These are phyloP conservation scores for Amphipoea lucens DNA, from an alignment of 2,888 invertebrate genomes.

Conservation along the genomic window DNA sequence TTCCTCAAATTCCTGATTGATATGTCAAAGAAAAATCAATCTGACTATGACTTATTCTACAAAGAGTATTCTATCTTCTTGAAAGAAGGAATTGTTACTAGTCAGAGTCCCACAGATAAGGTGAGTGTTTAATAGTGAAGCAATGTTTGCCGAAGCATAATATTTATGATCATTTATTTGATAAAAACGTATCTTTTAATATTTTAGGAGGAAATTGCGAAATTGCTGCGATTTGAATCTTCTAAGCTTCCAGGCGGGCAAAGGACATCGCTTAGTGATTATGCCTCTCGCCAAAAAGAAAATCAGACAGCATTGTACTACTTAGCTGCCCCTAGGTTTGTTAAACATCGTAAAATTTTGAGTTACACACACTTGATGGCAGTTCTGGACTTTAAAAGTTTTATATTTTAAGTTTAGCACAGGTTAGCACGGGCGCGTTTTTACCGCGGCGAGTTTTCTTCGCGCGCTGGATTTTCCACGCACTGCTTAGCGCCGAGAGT, in stretches of 20 bases:
- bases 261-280: slow-evolving; percentile 95
- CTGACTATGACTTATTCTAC: slow-evolving; percentile 96
- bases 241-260: slow-evolving; percentile 93
- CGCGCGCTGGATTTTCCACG: no score
- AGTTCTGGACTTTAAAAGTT: background rate
- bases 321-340: slow-evolving; percentile 96
- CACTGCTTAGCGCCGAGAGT: no score
- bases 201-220: slow-evolving; percentile 95
- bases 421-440: no score
- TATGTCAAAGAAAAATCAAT: slow-evolving; percentile 95
- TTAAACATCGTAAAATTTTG: background rate
- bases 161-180: background rate
- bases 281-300: slow-evolving; percentile 93
- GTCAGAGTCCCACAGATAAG: slow-evolving; percentile 94
- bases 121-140: slow-evolving; percentile 82
- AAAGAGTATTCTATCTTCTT: slow-evolving; percentile 97
- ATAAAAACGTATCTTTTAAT: background rate
- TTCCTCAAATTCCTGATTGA: slow-evolving; percentile 96
- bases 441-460: no score
- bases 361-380: background rate
- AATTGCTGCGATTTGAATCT: slow-evolving; percentile 97
- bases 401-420: no score
- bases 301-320: slow-evolving; percentile 97
- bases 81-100: slow-evolving; percentile 98
- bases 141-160: background rate